These are phyloP conservation scores for Patella vulgata DNA, from an alignment of 1,140 invertebrate species.

Conservation along the genomic window DNA sequence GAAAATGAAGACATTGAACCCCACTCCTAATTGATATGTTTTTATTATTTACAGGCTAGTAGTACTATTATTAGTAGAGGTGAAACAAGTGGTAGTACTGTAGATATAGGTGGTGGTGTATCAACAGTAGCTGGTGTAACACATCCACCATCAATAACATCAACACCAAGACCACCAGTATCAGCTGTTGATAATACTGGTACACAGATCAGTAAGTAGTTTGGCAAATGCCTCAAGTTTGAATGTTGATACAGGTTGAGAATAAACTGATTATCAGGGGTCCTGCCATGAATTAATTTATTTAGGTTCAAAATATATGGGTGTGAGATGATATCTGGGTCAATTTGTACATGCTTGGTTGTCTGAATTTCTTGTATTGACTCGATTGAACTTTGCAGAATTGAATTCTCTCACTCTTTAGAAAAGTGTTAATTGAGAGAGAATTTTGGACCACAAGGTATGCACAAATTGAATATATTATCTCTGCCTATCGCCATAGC, in stretches of 20 bases:
- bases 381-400: no score
- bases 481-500: no score
- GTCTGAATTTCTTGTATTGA: no score
- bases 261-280: not conserved
- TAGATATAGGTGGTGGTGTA: not conserved
- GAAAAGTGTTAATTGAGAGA: no score
- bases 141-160: slow-evolving; percentile 11
- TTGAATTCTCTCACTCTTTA: no score
- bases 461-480: no score
- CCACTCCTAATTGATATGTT: no score
- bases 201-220: slow-evolving; percentile 27
- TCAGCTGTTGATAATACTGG: slow-evolving; percentile 2
- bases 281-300: not conserved
- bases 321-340: not conserved
- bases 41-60: no score
- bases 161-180: slow-evolving; percentile 9
- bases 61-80: no score
- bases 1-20: no score
- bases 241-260: not conserved
- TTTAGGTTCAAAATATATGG: not conserved
- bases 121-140: not conserved
- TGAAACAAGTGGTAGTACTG: no score
- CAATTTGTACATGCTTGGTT: not conserved
- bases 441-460: no score
- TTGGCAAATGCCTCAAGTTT: not conserved